These are phyloP conservation scores for Gavialis gangeticus DNA, from an alignment of 2,113 vertebrate species.

Conservation along the genomic window DNA sequence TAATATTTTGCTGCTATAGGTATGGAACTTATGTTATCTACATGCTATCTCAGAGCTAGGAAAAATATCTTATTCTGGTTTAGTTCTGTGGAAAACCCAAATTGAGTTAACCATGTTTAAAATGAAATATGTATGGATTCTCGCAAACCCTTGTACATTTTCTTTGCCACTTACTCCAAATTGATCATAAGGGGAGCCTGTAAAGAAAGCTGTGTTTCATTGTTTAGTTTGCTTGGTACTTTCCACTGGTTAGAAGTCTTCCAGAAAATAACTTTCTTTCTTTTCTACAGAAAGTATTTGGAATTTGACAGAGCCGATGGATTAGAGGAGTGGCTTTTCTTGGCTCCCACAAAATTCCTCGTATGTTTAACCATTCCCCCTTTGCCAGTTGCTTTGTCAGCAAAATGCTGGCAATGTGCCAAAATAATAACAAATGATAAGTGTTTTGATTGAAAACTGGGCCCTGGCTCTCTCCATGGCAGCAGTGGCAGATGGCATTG, in stretches of 20 bases:
- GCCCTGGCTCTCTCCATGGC: background rate
- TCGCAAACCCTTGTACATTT: too few relatives aligned
- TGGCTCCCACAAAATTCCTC: background rate
- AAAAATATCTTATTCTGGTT: background rate
- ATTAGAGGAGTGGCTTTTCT: background rate
- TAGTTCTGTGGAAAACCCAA: background rate
- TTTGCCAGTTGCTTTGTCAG: background rate
- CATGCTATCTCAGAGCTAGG: background rate
- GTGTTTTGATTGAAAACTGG: background rate
- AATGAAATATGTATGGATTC: background rate
- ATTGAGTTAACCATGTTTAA: too few relatives aligned
- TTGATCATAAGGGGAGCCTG: background rate
- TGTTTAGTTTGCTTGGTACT: background rate
- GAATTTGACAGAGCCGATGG: background rate
- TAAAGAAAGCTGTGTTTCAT: background rate
- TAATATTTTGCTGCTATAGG: background rate
- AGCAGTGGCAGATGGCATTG: background rate
- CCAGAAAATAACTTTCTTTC: background rate
- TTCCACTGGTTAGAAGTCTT: background rate
- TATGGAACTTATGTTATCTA: background rate
- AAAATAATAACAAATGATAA: background rate
- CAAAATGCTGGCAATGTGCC: background rate
- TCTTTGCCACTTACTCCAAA: background rate
- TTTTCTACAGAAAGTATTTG: background rate
- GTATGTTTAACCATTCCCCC: background rate